phyloP scores from a whole-genome alignment of 2,888 invertebrate genomes.

The Pharmacophagus antenor region DNA sequence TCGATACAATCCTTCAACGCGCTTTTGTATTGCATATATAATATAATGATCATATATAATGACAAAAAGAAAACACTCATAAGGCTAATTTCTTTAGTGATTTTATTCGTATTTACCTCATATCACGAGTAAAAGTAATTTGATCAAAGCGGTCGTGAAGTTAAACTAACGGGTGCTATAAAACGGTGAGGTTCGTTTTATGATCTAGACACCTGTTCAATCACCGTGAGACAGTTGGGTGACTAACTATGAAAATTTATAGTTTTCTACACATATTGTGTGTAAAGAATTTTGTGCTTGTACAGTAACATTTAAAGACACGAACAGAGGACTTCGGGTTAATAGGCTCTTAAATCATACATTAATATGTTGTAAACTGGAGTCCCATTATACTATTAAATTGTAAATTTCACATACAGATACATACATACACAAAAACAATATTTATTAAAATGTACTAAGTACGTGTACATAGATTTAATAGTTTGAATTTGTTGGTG shows the following conservation, averaged over 20 bases:
- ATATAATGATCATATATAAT: too few species aligned
- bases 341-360: background rate
- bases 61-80: background rate
- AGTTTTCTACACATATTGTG: background rate
- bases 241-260: conserved; percentile 6
- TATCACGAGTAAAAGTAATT: conserved; percentile 5
- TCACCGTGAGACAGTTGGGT: background rate
- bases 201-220: conserved; percentile 18
- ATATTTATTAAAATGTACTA: too few species aligned
- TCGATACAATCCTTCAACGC: background rate
- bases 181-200: conserved; percentile 11
- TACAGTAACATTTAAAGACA: background rate
- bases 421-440: too few species aligned
- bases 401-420: too few species aligned
- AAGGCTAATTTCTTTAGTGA: background rate
- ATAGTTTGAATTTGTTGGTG: too few species aligned
- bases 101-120: conserved; percentile 14
- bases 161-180: conserved; percentile 12
- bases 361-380: background rate
- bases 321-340: background rate
- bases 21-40: too few species aligned
- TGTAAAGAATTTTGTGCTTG: background rate
- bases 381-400: too few species aligned
- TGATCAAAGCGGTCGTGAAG: conserved; percentile 12
- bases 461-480: too few species aligned